phyloP scores from a whole-genome alignment of 92 coral and sea anemone species.

The Palythoa caribaeorum region DNA sequence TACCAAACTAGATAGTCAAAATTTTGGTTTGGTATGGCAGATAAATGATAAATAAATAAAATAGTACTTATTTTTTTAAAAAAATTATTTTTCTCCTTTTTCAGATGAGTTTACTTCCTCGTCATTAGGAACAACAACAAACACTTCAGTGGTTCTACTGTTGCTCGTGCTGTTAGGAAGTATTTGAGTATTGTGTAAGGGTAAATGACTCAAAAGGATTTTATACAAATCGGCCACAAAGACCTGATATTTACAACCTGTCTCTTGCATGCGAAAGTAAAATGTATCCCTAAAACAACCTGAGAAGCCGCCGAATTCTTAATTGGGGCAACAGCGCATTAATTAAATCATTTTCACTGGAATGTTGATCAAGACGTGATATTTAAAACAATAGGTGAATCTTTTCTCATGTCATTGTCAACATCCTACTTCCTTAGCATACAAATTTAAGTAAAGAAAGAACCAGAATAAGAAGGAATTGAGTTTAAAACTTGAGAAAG shows the following conservation, averaged over 20 bases:
- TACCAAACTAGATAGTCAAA: not conserved
- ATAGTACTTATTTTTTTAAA: too few relatives aligned
- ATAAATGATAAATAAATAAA: too few relatives aligned
- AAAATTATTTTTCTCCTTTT: not conserved
- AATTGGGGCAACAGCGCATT: not conserved
- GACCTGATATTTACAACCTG: not conserved
- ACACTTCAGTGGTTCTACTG: not conserved
- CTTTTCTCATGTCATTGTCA: too few relatives aligned
- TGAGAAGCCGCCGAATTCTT: not conserved
- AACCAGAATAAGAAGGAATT: too few relatives aligned
- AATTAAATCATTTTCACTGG: not conserved
- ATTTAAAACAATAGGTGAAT: too few relatives aligned
- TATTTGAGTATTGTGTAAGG: not conserved
- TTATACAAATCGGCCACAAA: not conserved
- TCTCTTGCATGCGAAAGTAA: not conserved
- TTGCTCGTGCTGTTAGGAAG: not conserved
- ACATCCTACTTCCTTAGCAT: too few relatives aligned
- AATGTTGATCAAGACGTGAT: too few relatives aligned
- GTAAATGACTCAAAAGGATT: not conserved
- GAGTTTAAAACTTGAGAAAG: too few relatives aligned
- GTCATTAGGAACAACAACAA: slow-evolving; percentile 4
- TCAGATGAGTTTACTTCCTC: slow-evolving; percentile 18
- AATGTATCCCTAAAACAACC: not conserved
- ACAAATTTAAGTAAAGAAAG: too few relatives aligned
- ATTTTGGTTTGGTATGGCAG: too few relatives aligned